Base-by-base conservation (phyloP, 2,113 vertebrate genomes). In the Oreochromis aureus region DNA sequence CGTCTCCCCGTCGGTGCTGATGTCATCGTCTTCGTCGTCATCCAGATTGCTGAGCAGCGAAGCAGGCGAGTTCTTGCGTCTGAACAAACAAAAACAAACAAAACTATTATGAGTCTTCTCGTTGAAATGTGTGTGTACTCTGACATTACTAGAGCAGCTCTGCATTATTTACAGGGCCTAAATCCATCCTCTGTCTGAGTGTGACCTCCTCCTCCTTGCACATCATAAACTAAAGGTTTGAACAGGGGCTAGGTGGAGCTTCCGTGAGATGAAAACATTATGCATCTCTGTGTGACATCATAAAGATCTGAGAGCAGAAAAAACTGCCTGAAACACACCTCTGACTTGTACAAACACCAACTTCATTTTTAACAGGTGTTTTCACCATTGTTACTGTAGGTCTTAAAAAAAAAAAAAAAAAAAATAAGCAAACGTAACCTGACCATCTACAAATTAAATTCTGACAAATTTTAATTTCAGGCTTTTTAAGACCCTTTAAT, bases 1-100 rank as follows among this genome's bases (percentile, higher is more conserved):
- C 41, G 96, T 98, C 10, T 98, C 98, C 7, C 97, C 98, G 1
- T 99, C 98, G 0, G 97, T 98, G 95, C 98, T 98, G 93, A 98
- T 93, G 81, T 98, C 94, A 1, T 98, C 98, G 0, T 97, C 94
- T 8, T 94, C 92, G 0, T 94, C 97, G 4, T 97, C 97, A 11
- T 96, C 96, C 92, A 97, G 94, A 80, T 94, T 96, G 90, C 95
- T 97, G 86, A 99, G 94, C 44, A 98, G 89, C 36, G 97, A 97
- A 80, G 96, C 97, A 0, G 98, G 96, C 7, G 93, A 93, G 93
- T 89, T 98, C 96, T 98, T 99, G 11, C 97, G 97, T 81, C 99
- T 99, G 63, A 15, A 84, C 30, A 32, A 24, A 61, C 32, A 5
- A 30, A 7, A 71, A 22, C 4, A 71, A 2, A 22, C 13, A 82